These are phyloP conservation scores for Xylota sylvarum DNA, from an alignment of 2,888 invertebrate genomes.

Conservation along the genomic window DNA sequence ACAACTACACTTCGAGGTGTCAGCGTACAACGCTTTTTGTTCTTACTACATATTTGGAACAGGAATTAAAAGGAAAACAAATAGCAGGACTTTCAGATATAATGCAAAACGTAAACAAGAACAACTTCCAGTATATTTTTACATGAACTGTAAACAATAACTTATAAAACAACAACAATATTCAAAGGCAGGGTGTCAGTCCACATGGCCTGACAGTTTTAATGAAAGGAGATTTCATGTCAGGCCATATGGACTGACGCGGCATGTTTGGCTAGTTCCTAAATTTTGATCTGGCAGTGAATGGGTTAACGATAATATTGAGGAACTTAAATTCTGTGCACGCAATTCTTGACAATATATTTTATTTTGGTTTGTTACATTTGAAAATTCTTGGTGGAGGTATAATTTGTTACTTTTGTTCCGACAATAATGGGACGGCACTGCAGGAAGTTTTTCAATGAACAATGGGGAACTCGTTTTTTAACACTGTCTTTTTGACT, in stretches of 20 bases:
- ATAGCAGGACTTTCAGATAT: neutral
- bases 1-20: neutral
- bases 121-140: neutral
- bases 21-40: neutral
- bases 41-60: neutral
- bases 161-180: neutral
- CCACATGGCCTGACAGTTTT: no score
- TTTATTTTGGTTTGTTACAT: no score
- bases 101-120: slow-evolving; percentile 3
- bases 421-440: no score
- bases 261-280: neutral
- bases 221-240: neutral
- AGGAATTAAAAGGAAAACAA: neutral
- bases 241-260: slow-evolving; percentile 1
- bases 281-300: neutral
- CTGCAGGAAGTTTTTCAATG: no score
- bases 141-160: neutral
- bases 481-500: no score
- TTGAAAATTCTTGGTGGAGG: no score
- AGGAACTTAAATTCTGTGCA: no score
- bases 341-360: no score
- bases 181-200: no score
- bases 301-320: no score
- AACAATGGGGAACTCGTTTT: no score
- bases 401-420: no score